Evolutionary conservation across 2,113 vertebrate species (phyloP).

Genomic region (Dromas ardeola): DNA sequence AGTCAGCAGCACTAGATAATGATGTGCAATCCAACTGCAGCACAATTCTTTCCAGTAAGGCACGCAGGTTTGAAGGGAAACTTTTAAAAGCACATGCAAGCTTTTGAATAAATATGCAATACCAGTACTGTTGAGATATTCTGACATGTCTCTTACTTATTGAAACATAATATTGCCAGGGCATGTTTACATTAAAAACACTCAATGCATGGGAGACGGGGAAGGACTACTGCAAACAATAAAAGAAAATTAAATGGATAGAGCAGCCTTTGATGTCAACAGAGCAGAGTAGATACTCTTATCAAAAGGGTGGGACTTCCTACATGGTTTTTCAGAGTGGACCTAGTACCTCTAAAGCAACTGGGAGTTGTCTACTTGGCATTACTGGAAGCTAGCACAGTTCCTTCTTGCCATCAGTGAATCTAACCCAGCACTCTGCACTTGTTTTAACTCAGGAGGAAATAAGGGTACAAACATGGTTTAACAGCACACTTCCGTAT

Average conservation of each 20-base stretch:
- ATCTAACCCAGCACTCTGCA: constrained; percentile 36
- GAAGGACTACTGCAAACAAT: neutral
- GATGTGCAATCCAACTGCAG: neutral
- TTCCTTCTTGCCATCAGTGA: neutral
- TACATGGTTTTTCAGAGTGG: neutral
- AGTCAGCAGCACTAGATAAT: constrained; percentile 2
- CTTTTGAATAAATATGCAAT: constrained; percentile 65
- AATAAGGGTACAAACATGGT: constrained; percentile 63
- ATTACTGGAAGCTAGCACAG: neutral
- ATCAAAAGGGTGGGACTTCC: neutral
- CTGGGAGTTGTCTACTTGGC: neutral
- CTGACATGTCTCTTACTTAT: constrained; percentile 13
- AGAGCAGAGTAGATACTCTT: neutral
- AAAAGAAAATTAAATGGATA: neutral
- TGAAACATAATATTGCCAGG: neutral
- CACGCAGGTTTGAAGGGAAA: neutral
- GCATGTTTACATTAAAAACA: constrained; percentile 39
- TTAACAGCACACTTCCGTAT: constrained; percentile 65
- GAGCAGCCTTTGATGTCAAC: constrained; percentile 7
- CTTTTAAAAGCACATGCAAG: constrained; percentile 56
- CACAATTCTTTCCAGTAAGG: neutral
- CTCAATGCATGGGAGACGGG: neutral
- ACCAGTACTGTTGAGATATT: neutral
- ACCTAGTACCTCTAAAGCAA: neutral
- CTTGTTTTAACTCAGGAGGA: constrained; percentile 63